Conservation (phyloP, 2,797 vertebrate genomes). For the Leptodactylus fallax region DNA sequence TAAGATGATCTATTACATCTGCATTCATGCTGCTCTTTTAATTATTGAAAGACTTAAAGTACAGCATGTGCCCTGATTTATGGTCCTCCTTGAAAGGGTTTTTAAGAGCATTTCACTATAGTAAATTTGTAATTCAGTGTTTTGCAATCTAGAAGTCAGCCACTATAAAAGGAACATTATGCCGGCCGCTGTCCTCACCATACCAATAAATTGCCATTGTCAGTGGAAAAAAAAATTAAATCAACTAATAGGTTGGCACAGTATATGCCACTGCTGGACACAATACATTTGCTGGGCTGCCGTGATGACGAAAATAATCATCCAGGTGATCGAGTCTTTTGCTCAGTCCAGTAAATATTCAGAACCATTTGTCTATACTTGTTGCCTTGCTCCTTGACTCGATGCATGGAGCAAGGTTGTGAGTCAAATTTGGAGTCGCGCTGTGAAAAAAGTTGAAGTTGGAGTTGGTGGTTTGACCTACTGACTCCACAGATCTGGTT, state of each 20-base stretch:
- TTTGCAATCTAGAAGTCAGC: slow-evolving; percentile 16
- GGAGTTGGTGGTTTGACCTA: too few relatives aligned
- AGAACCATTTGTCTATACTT: too few relatives aligned
- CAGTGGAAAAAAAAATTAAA: slow-evolving; percentile 13
- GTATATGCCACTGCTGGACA: not conserved
- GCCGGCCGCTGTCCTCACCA: not conserved
- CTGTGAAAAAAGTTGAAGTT: too few relatives aligned
- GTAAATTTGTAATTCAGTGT: slow-evolving; percentile 41
- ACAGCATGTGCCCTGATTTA: slow-evolving; percentile 47
- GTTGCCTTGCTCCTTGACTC: too few relatives aligned
- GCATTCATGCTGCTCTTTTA: slow-evolving; percentile 52
- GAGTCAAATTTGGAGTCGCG: too few relatives aligned
- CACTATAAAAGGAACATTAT: slow-evolving; percentile 35
- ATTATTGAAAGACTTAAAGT: slow-evolving; percentile 59
- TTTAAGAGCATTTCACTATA: slow-evolving; percentile 50
- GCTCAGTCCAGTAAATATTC: too few relatives aligned
- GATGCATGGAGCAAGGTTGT: too few relatives aligned
- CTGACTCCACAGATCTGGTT: too few relatives aligned
- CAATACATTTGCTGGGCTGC: too few relatives aligned
- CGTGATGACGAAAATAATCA: too few relatives aligned
- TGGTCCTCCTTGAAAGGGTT: slow-evolving; percentile 22
- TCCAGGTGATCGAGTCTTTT: too few relatives aligned
- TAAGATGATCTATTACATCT: slow-evolving; percentile 31
- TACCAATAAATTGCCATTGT: slow-evolving; percentile 3
- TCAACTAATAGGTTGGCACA: not conserved